phyloP scores from a whole-genome alignment of 2,888 invertebrate species.

The Ormyrus rosae region DNA sequence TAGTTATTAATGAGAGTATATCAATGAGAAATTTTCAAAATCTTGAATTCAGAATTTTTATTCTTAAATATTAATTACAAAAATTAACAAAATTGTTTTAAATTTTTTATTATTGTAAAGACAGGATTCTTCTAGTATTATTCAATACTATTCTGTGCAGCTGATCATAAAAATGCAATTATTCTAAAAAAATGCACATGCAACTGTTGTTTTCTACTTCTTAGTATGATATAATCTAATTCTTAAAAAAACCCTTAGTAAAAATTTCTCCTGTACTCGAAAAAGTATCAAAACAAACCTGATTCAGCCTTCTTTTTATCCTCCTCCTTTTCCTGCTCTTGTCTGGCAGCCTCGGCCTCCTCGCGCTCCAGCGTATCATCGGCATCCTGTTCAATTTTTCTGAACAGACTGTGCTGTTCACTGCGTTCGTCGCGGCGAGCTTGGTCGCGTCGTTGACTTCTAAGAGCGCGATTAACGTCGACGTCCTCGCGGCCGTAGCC shows the following conservation, averaged over 20 bases:
- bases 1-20: background rate
- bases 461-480: constrained; percentile 38
- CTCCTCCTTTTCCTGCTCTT: constrained; percentile 4
- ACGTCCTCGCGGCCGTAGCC: constrained; percentile 51
- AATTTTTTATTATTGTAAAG: too few relatives aligned
- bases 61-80: too few relatives aligned
- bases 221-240: too few relatives aligned
- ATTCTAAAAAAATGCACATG: too few relatives aligned
- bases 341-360: too few relatives aligned
- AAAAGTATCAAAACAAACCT: constrained; percentile 33
- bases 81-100: too few relatives aligned
- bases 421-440: constrained; percentile 39
- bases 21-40: background rate
- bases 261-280: background rate
- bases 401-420: constrained; percentile 25
- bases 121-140: too few relatives aligned
- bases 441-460: constrained; percentile 50
- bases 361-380: background rate
- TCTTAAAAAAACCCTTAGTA: too few relatives aligned
- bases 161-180: too few relatives aligned
- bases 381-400: constrained; percentile 21
- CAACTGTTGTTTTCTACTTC: too few relatives aligned
- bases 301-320: constrained; percentile 1
- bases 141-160: too few relatives aligned
- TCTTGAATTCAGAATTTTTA: too few relatives aligned